phyloP scores from a whole-genome alignment of 2,888 invertebrate species.

The Actias luna region DNA sequence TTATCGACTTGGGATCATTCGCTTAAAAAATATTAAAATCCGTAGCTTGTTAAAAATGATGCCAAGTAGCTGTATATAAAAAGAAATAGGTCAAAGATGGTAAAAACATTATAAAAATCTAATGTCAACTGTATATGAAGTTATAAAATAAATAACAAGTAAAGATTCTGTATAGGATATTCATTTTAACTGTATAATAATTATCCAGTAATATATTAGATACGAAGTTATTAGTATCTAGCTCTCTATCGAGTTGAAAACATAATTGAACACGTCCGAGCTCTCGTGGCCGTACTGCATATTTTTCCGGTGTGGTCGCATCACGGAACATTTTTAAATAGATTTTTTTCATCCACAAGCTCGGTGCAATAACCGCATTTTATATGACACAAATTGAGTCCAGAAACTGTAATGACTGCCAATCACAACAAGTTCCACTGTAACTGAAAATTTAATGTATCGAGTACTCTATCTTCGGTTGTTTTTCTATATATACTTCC shows the following conservation, averaged over 20 bases:
- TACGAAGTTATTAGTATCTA: conserved; percentile 17
- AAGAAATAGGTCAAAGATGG: too few species aligned
- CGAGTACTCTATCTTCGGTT: too few species aligned
- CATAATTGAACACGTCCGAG: conserved; percentile 48
- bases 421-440: too few species aligned
- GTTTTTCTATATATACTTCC: too few species aligned
- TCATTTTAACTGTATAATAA: background rate
- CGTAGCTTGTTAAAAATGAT: too few species aligned
- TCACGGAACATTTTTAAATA: conserved; percentile 31
- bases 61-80: too few species aligned
- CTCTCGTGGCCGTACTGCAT: conserved; percentile 36
- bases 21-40: too few species aligned
- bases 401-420: background rate
- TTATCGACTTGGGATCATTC: too few species aligned
- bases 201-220: background rate
- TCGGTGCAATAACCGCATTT: background rate
- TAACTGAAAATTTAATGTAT: too few species aligned
- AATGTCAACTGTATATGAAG: too few species aligned
- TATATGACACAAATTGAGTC: background rate
- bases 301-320: conserved; percentile 31
- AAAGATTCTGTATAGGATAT: background rate
- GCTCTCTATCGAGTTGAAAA: conserved; percentile 31
- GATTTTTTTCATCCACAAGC: background rate
- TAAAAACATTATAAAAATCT: too few species aligned
- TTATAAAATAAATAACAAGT: too few species aligned